Percentiles rank a stretch among this genome's conserved stretches.
phyloP scores from a whole-genome alignment of 1,140 invertebrate genomes.

The Marisa cornuarietis region DNA sequence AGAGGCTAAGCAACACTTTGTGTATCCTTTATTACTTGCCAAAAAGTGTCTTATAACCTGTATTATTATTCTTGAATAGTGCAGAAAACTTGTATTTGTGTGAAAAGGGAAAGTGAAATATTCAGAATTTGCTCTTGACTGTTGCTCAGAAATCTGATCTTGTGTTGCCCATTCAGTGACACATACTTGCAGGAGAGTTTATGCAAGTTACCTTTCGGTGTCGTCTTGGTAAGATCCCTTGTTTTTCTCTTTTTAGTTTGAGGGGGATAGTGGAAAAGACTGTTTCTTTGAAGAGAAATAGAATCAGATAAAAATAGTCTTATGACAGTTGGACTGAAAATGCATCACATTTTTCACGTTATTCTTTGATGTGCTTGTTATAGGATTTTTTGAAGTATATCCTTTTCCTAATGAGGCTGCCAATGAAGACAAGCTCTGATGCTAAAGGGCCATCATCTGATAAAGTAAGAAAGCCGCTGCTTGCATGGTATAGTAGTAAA shows the following conservation, averaged over 20 bases:
- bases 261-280: too few species aligned
- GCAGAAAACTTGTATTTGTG: too few species aligned
- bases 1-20: neutral
- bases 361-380: neutral
- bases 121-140: constrained; percentile 4
- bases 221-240: constrained; percentile 27
- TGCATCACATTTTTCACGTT: neutral
- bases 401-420: neutral
- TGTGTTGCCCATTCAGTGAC: constrained; percentile 27
- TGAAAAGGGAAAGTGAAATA: neutral
- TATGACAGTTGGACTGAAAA: neutral
- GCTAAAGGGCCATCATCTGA: neutral
- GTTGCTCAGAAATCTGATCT: neutral
- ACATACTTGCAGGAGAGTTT: constrained; percentile 31
- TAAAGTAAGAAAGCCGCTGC: neutral
- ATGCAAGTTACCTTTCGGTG: constrained; percentile 25
- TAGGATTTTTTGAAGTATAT: constrained; percentile 10
- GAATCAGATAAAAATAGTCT: neutral
- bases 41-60: neutral
- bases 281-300: neutral
- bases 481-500: too few species aligned
- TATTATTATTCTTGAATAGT: neutral
- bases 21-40: constrained; percentile 11
- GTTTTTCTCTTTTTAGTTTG: neutral
- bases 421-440: neutral